Conservation (phyloP, 1,140 invertebrate genomes). For the Ceratosolen solmsi region DNA sequence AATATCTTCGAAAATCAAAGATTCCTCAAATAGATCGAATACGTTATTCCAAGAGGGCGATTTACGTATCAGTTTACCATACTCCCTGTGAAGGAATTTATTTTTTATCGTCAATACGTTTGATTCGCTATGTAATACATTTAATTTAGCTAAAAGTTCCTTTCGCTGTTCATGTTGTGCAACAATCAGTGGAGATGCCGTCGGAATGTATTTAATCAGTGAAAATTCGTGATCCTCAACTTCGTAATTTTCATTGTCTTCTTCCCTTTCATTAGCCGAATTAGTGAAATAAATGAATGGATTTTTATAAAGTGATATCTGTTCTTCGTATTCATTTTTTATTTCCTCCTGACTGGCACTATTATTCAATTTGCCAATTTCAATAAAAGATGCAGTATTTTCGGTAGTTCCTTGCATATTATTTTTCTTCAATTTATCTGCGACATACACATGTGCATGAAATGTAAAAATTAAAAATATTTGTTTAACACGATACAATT, state of each 20-base stretch:
- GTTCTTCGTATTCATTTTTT: not conserved
- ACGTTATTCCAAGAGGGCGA: conserved; percentile 2
- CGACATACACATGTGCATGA: not conserved
- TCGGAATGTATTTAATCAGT: not conserved
- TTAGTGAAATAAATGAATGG: not conserved
- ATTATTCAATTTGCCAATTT: not conserved
- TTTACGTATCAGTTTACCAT: conserved; percentile 32
- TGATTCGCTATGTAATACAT: not conserved
- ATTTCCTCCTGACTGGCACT: not conserved
- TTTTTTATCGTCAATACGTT: conserved; percentile 10
- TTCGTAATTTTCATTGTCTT: not conserved
- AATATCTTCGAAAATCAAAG: conserved; percentile 20
- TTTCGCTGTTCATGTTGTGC: not conserved
- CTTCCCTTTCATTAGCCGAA: not conserved
- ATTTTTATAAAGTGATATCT: not conserved
- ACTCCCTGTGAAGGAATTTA: conserved; percentile 37
- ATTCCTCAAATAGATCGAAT: conserved; percentile 41
- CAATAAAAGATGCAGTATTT: too few relatives aligned
- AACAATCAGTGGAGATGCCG: not conserved
- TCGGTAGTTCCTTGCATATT: not conserved
- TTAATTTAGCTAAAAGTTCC: not conserved
- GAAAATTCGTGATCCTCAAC: not conserved
- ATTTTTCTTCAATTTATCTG: conserved; percentile 11
- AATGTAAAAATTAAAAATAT: not conserved
- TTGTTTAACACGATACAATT: too few relatives aligned